phyloP scores from a whole-genome alignment of 1,140 invertebrate species.

The Drosophila rhopaloa region DNA sequence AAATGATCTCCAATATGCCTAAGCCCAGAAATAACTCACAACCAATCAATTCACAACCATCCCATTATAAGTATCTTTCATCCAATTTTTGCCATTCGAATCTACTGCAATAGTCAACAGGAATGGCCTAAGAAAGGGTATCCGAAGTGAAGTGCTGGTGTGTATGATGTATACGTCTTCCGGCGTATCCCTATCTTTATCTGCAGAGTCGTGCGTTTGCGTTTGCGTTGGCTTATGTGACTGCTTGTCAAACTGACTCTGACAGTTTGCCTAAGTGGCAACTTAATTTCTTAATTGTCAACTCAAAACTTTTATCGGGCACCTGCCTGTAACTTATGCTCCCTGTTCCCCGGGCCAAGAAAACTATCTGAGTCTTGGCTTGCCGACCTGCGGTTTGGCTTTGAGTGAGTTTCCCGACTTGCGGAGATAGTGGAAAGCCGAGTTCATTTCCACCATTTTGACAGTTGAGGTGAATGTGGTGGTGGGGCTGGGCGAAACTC shows the following conservation, averaged over 20 bases:
- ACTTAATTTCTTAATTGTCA: slow-evolving; percentile 85
- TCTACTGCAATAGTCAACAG: neutral
- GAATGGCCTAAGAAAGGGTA: neutral
- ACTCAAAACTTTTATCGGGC: slow-evolving; percentile 79
- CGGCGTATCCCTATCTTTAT: slow-evolving; percentile 20
- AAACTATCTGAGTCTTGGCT: slow-evolving; percentile 51
- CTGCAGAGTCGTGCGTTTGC: slow-evolving; percentile 29
- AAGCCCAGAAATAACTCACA: too few species aligned
- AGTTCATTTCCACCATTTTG: slow-evolving; percentile 47
- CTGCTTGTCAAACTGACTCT: slow-evolving; percentile 83
- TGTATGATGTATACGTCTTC: neutral
- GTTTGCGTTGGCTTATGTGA: slow-evolving; percentile 45
- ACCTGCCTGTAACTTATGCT: slow-evolving; percentile 58
- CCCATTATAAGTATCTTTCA: too few species aligned
- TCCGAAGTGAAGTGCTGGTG: neutral
- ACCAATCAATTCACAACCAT: too few species aligned
- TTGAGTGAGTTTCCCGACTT: slow-evolving; percentile 29
- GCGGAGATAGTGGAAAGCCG: slow-evolving; percentile 35
- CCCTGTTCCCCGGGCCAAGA: neutral
- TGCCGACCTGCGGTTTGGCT: slow-evolving; percentile 49
- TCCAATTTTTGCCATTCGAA: too few species aligned
- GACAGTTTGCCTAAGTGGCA: slow-evolving; percentile 83
- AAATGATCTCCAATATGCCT: too few species aligned
- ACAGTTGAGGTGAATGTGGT: slow-evolving; percentile 34
- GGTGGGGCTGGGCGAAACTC: slow-evolving; percentile 22